Percentiles rank a stretch among this genome's conserved stretches.
These are phyloP conservation scores for Brachyistius frenatus DNA, from an alignment of 2,113 vertebrate genomes.

Conservation along the genomic window DNA sequence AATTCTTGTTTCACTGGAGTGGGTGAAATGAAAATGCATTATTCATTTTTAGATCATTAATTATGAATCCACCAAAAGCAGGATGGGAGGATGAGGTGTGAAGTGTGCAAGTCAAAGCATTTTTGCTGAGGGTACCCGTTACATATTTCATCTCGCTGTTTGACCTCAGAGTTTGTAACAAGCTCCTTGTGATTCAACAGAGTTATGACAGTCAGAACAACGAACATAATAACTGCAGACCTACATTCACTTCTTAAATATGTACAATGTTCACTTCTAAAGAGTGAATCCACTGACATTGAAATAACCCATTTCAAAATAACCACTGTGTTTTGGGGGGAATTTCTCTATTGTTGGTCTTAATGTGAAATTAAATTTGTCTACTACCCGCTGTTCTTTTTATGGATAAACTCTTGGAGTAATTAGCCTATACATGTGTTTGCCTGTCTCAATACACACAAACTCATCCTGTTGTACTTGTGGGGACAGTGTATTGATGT, in stretches of 20 bases:
- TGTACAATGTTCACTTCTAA: slow-evolving; percentile 23
- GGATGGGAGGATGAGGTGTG: slow-evolving; percentile 71
- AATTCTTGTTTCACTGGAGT: slow-evolving; percentile 71
- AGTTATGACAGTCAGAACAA: slow-evolving; percentile 42
- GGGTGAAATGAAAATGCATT: slow-evolving; percentile 79
- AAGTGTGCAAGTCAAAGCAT: slow-evolving; percentile 74
- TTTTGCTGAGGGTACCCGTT: slow-evolving; percentile 72
- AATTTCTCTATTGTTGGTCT: neutral
- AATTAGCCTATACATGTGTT: neutral
- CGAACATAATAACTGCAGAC: slow-evolving; percentile 37
- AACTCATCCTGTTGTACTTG: neutral
- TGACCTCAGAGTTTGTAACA: slow-evolving; percentile 67
- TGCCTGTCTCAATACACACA: neutral
- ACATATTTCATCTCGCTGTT: slow-evolving; percentile 71
- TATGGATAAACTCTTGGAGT: neutral
- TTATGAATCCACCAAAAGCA: slow-evolving; percentile 78
- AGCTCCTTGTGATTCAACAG: slow-evolving; percentile 54
- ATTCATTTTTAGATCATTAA: slow-evolving; percentile 83
- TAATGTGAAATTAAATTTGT: slow-evolving; percentile 5
- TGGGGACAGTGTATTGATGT: slow-evolving; percentile 3
- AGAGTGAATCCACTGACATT: slow-evolving; percentile 24
- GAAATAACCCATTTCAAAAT: slow-evolving; percentile 2
- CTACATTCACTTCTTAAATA: slow-evolving; percentile 13
- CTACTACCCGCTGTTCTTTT: neutral
- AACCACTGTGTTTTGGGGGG: neutral